Evolutionary conservation across 2,888 invertebrate species (phyloP), one percentile per base, ranked within the genome.

Genomic region (Drosophila crucigera): DNA sequence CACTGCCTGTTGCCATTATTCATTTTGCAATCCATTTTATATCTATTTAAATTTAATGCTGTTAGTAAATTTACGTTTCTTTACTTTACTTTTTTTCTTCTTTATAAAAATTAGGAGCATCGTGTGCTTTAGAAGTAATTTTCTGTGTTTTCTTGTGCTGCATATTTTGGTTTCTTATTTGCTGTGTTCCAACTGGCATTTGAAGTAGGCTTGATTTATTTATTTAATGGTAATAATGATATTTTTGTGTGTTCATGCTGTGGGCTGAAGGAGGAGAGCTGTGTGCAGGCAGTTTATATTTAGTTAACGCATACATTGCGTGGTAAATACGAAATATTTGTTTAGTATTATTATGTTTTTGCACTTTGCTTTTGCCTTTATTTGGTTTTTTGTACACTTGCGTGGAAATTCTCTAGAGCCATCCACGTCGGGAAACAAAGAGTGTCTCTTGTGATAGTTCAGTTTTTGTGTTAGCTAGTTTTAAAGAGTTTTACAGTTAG

Each of bases 341-440:
- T 76, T 68, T 73, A 69, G 52, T 74, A 65, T 67, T 69, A 62
- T 75, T 60, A 69, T 68, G 49, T 67, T 88, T 86, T 86, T 87
- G 83, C 90, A 84, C 78, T 88, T 85, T 82, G 55, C 60, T 68
- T 78, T 77, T 76, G 66, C 69, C 61, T 76, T 77, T 68, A 52
- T 73, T 78, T 76, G 68, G 72, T 81, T 88, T 82, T 90, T 90
- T 90, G 86, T 88, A 90, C 90, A 88, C 89, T 77, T 85, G 80
- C 86, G 73, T 82, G 68, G 64, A 76, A 85, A 77, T 80, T 81
- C 73, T 87, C 73, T 78, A 76, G 73, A 68, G 81, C 65, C 63
- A 64, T 73, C 61, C 31, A 52, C 37, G 4, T 16, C 16, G 58
- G 68, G 72, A 79, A 71, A 69, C 69, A 66, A 70, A 71, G 76